Evolutionary conservation across 2,888 invertebrate species (phyloP).

Genomic region (Nemapogon koenigi): DNA sequence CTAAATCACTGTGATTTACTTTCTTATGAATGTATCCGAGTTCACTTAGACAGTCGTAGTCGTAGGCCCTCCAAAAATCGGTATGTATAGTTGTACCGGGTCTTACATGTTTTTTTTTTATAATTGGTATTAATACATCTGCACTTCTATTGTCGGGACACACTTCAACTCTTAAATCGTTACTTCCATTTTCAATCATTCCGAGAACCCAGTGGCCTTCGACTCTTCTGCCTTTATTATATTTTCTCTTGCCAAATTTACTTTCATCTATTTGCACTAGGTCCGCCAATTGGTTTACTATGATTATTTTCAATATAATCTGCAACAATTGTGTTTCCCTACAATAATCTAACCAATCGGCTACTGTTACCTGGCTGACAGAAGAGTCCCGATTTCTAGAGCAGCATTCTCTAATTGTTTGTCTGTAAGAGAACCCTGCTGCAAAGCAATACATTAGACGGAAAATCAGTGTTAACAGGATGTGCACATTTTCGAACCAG

Average conservation of each 20-base stretch:
- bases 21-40: constrained; percentile 18
- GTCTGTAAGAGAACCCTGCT: neutral
- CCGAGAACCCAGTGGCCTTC: constrained; percentile 14
- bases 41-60: constrained; percentile 13
- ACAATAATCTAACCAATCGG: constrained; percentile 18
- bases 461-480: neutral
- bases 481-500: constrained; percentile 1
- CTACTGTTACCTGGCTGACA: neutral
- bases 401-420: constrained; percentile 1
- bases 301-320: constrained; percentile 15
- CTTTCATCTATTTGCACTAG: constrained; percentile 19
- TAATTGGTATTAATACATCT: neutral
- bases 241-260: constrained; percentile 18
- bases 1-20: constrained; percentile 17
- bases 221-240: constrained; percentile 5
- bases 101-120: constrained; percentile 1
- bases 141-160: constrained; percentile 16
- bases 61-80: constrained; percentile 1
- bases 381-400: neutral
- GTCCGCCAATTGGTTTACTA: constrained; percentile 14
- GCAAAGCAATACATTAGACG: constrained; percentile 1
- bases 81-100: constrained; percentile 3
- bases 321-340: constrained; percentile 15
- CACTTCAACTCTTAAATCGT: constrained; percentile 22
- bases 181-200: constrained; percentile 20